Evolutionary conservation across 2,888 invertebrate genomes (phyloP), one percentile per base, ranked within the genome.

Genomic region (Caenorhabditis macrosperma): DNA sequence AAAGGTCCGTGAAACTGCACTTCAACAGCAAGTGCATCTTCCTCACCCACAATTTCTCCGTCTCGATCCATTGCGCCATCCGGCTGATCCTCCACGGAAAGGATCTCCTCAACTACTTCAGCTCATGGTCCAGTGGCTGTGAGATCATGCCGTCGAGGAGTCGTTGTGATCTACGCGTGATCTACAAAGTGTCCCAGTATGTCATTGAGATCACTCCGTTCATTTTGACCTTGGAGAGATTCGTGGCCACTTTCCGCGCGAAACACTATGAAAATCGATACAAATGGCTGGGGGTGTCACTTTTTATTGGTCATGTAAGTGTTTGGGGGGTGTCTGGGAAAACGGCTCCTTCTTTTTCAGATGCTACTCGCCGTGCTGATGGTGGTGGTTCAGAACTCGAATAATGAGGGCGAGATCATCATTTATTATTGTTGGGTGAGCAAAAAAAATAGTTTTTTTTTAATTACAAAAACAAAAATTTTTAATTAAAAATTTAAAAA

Each of bases 11-110:
- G 1, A 66, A 63, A 35, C 26, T 78, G 12, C 78, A 78, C 41
- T 72, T 78, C 38, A 78, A 78, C 61, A 48, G 54, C 20, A 78
- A 71, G 46, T 78, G 52, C 20, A 44, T 78, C 30, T 35, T 60
- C 28, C n/a, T 72, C 20, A 50, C 48, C 2, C 63, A 72, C 44
- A 78, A 67, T 38, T 35, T 72, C 24, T 44, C 44, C 6, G 48
- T 78, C 2, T 22, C 74, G 1, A n/a, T 78, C 17, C 78, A 78
- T 48, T 33, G 54, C 17, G 0, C 38, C 6, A 30, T 41, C 12
- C 67, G 78, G n/a, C 35, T 67, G 2, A n/a, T 46, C 5, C 52
- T 78, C 1, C 72, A 78, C 33, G 67, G 61, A 28, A 72, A 59
- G 20, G 77, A 78, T 46, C 54, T 78, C 10, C 9, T 38, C 26